Base-by-base conservation (phyloP, 2,888 invertebrate species). In the Limenitis camilla region DNA sequence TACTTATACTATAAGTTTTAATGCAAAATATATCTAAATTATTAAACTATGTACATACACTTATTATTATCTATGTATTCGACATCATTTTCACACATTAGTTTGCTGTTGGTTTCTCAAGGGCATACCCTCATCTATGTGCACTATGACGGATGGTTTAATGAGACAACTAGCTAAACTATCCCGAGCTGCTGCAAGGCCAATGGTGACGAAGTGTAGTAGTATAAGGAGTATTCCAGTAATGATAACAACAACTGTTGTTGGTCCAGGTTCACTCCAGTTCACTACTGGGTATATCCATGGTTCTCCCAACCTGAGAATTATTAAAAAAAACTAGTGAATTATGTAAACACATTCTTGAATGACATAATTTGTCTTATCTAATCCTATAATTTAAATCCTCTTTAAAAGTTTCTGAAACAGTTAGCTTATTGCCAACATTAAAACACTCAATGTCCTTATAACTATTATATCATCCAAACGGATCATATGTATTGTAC, bases 221-320 rank as follows among this genome's bases (percentile, higher is more conserved):
- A 90, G 57, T 6, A 91, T 69, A 5, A 93, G 81, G 60, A 94
- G 89, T 1, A 91, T 65, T 0, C 90, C 87, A n/a, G 92, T 92
- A 36, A 91, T 85, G 0, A 89, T 68, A 49, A 91, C 90, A 9
- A 93, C 88, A 6, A 90, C 78, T 7, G 89, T 69, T 0, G 93
- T 90, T 30, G 79, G 74, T 6, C 90, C 88, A 0, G 94, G 93
- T 1, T 68, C 89, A 30, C 89, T 84, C 95, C 95, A 96, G 78
- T 95, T 90, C 54, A 96, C 78, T 52, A 94, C 91, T 28, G 91
- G 90, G 74, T 96, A 96, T 58, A 96, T 92, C 71, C 89, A 92
- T 32, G 88, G 88, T 53, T 90, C 78, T 33, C 93, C 92, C 56
- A 88, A 78, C 59, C 93, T 92, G 77, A 47, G 79, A 77, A 55